Evolutionary conservation across 2,888 invertebrate genomes (phyloP).

Genomic region (Atherix ibis): DNA sequence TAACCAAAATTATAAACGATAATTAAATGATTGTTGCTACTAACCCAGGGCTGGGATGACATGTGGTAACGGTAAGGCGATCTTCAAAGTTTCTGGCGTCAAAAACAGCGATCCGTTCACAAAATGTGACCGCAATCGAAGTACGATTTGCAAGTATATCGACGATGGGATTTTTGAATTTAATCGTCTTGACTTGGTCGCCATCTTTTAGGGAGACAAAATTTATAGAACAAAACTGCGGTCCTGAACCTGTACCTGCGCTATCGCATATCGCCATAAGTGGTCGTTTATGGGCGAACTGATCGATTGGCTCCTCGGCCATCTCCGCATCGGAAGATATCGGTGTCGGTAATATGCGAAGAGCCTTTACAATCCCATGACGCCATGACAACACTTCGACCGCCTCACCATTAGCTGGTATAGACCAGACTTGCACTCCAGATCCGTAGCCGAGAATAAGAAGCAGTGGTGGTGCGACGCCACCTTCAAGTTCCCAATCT

Average conservation of each 20-base stretch:
- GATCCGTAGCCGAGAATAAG: constrained; percentile 76
- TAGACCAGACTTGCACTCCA: constrained; percentile 77
- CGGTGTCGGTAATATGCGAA: constrained; percentile 76
- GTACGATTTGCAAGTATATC: constrained; percentile 81
- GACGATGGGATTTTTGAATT: constrained; percentile 79
- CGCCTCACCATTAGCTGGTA: constrained; percentile 81
- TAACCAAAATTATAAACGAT: neutral
- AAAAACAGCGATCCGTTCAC: constrained; percentile 80
- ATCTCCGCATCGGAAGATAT: constrained; percentile 35
- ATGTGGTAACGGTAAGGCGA: constrained; percentile 72
- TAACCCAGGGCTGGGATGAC: constrained; percentile 70
- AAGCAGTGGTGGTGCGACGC: constrained; percentile 58
- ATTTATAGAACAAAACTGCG: constrained; percentile 63
- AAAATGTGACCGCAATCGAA: constrained; percentile 74
- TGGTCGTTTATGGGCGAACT: constrained; percentile 65
- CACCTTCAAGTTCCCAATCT: constrained; percentile 49
- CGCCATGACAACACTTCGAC: constrained; percentile 89
- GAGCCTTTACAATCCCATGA: constrained; percentile 69
- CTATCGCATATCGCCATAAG: constrained; percentile 83
- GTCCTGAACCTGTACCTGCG: constrained; percentile 45
- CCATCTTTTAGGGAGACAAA: constrained; percentile 57
- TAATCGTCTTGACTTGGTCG: constrained; percentile 56
- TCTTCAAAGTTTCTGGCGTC: constrained; percentile 80
- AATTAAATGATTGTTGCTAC: constrained; percentile 8
- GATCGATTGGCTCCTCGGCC: constrained; percentile 40